A percentile compares a stretch with the other conserved stretches of the same genome.
Evolutionary conservation across 1,140 invertebrate genomes (phyloP).

Genomic region (Ericerus pela): DNA sequence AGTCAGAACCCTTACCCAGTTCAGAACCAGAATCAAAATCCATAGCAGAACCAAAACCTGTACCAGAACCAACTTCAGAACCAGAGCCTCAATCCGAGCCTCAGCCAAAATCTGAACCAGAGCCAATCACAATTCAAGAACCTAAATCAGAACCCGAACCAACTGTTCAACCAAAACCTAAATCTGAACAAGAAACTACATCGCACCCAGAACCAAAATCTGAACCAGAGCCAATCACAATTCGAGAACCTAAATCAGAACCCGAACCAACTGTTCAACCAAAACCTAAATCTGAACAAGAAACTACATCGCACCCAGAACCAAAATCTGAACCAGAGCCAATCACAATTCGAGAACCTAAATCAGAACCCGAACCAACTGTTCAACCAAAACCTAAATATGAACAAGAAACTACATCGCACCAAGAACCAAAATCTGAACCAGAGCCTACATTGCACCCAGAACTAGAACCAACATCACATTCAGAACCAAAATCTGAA

Average conservation of each 20-base stretch:
- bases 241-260: conserved; percentile 25
- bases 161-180: conserved; percentile 21
- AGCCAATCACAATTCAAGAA: background rate
- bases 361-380: conserved; percentile 20
- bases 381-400: conserved; percentile 20
- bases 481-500: conserved; percentile 26
- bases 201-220: conserved; percentile 6
- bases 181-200: conserved; percentile 9
- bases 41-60: conserved; percentile 21
- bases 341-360: conserved; percentile 3
- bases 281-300: conserved; percentile 2
- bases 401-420: conserved; percentile 18
- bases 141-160: conserved; percentile 16
- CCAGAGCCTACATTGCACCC: conserved; percentile 25
- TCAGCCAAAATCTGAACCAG: conserved; percentile 20
- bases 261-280: conserved; percentile 23
- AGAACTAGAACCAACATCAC: conserved; percentile 21
- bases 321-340: conserved; percentile 18
- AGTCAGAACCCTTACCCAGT: conserved; percentile 9
- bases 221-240: conserved; percentile 15
- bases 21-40: conserved; percentile 19
- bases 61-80: conserved; percentile 26
- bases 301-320: conserved; percentile 1
- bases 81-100: conserved; percentile 28
- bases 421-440: background rate